Conservation (phyloP, 2,888 invertebrate species). For the Eumacrocentrus americanus region DNA sequence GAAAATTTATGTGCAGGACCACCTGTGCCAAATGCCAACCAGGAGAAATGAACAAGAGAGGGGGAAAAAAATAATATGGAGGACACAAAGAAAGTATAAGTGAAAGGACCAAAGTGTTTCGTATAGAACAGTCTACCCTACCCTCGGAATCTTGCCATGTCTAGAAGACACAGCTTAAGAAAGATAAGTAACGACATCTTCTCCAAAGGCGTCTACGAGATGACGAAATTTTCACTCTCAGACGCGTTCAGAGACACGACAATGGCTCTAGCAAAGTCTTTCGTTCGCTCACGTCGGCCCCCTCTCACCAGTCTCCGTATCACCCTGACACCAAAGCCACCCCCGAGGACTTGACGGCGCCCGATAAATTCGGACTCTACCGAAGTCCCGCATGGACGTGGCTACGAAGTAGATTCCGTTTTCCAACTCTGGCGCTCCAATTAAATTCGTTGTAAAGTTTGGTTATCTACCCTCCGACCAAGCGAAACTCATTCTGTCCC, state of each 20-base stretch:
- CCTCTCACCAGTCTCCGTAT: too few relatives aligned
- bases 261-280: too few relatives aligned
- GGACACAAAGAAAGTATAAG: not conserved
- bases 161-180: too few relatives aligned
- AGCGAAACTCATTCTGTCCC: not conserved
- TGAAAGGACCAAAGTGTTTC: too few relatives aligned
- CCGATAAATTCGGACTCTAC: slow-evolving; percentile 13
- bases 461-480: slow-evolving; percentile 35
- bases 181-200: too few relatives aligned
- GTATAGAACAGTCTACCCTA: too few relatives aligned
- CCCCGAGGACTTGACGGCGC: not conserved
- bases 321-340: too few relatives aligned
- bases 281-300: too few relatives aligned
- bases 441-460: slow-evolving; percentile 44
- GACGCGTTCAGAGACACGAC: too few relatives aligned
- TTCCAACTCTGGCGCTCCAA: slow-evolving; percentile 36
- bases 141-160: too few relatives aligned
- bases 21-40: slow-evolving; percentile 42
- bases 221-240: too few relatives aligned
- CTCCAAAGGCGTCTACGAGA: too few relatives aligned
- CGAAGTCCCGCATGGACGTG: slow-evolving; percentile 1
- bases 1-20: slow-evolving; percentile 40
- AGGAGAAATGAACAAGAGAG: slow-evolving; percentile 27
- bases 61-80: slow-evolving; percentile 19
- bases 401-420: slow-evolving; percentile 22